Evolutionary conservation across 2,113 vertebrate genomes (phyloP).

Genomic region (Pelusios castaneus): DNA sequence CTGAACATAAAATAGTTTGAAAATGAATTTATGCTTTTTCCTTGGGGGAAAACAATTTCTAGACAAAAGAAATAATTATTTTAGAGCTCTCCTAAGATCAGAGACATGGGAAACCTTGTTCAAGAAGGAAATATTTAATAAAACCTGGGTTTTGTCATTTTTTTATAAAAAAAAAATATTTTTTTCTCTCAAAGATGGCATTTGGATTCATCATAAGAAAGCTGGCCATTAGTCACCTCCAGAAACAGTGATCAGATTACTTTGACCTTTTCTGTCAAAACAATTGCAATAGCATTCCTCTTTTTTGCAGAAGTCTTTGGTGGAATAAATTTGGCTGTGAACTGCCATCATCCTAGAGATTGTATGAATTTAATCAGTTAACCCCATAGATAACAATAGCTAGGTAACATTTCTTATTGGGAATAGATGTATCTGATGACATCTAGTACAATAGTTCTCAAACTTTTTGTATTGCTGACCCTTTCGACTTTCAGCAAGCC

Average conservation of each 20-base stretch:
- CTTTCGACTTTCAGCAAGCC: too few species aligned
- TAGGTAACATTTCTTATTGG: background rate
- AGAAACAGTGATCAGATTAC: background rate
- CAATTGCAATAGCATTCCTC: background rate
- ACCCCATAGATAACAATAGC: background rate
- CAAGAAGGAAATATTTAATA: background rate
- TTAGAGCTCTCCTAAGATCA: conserved; percentile 50
- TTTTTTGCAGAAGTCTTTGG: background rate
- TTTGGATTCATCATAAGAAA: background rate
- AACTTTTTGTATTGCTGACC: too few species aligned
- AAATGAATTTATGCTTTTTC: conserved; percentile 42
- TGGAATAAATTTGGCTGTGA: background rate
- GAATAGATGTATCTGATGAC: background rate
- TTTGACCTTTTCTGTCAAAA: background rate
- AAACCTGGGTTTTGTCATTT: background rate
- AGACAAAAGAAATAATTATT: conserved; percentile 59
- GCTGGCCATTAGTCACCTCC: background rate
- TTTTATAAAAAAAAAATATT: background rate
- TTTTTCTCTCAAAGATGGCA: background rate
- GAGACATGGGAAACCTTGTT: conserved; percentile 12
- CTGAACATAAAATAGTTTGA: background rate
- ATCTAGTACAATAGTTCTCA: background rate
- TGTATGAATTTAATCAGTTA: background rate
- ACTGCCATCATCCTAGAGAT: background rate
- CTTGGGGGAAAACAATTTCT: conserved; percentile 53